Conservation (phyloP, 2,797 vertebrate species). For the Pseudochirops corinnae region DNA sequence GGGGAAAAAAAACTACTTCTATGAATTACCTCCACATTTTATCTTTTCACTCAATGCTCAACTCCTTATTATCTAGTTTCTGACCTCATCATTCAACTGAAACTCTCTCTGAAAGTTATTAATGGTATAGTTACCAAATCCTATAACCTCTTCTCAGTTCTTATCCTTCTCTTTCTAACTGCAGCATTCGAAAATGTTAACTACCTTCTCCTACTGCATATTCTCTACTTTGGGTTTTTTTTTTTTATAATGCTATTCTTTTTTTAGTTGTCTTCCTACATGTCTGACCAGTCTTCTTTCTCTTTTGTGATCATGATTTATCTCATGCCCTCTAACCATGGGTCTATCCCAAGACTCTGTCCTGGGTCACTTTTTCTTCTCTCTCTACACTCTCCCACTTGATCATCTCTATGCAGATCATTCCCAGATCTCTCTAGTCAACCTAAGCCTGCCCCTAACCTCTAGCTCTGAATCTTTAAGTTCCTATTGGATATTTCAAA, state of each 20-base stretch:
- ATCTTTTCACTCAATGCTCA: background rate
- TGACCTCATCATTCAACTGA: background rate
- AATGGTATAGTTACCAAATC: background rate
- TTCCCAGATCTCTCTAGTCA: background rate
- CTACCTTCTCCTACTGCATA: background rate
- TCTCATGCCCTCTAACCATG: background rate
- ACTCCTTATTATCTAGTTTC: background rate
- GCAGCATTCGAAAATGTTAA: background rate
- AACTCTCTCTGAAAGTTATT: background rate
- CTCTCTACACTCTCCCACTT: background rate
- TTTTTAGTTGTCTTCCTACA: background rate
- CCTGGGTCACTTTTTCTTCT: background rate
- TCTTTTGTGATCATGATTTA: background rate
- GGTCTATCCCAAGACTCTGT: background rate
- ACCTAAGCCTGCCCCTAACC: background rate
- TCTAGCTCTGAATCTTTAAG: background rate
- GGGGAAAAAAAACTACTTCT: background rate
- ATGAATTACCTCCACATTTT: background rate
- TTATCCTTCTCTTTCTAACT: background rate
- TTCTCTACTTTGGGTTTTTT: background rate
- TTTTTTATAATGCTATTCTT: background rate
- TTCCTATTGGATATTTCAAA: background rate
- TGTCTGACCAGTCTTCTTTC: background rate
- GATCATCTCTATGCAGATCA: background rate
- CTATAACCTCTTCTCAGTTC: background rate